Evolutionary conservation across 2,113 vertebrate genomes (phyloP).

Genomic region (Boulengeromyrus knoepffleri): DNA sequence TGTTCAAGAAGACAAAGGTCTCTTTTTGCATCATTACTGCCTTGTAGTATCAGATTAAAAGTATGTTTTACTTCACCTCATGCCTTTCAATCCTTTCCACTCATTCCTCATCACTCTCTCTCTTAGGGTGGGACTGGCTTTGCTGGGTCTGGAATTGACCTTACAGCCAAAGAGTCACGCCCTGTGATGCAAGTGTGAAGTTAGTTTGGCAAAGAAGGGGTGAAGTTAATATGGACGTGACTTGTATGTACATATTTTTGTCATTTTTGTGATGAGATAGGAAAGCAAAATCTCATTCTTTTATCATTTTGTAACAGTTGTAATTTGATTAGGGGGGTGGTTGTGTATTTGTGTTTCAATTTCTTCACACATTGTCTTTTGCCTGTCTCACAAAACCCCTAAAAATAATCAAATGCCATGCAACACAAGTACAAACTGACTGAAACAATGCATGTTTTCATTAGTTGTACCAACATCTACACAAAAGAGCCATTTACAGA

Average conservation of each 20-base stretch:
- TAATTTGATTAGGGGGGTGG: neutral
- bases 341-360: neutral
- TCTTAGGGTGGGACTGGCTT: slow-evolving; percentile 78
- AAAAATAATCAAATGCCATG: neutral
- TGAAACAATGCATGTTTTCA: neutral
- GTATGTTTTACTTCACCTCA: neutral
- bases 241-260: neutral
- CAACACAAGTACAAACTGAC: neutral
- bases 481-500: neutral
- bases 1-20: neutral
- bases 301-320: neutral
- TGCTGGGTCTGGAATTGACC: slow-evolving; percentile 68
- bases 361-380: neutral
- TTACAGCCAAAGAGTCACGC: slow-evolving; percentile 75
- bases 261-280: neutral
- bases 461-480: neutral
- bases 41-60: neutral
- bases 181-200: slow-evolving; percentile 82
- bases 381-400: neutral
- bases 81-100: neutral
- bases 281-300: neutral
- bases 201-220: neutral
- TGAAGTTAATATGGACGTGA: neutral
- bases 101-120: slow-evolving; percentile 4
- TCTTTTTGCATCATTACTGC: neutral